Conservation (phyloP, 1,140 invertebrate species). For the Drosophila pectinifera region DNA sequence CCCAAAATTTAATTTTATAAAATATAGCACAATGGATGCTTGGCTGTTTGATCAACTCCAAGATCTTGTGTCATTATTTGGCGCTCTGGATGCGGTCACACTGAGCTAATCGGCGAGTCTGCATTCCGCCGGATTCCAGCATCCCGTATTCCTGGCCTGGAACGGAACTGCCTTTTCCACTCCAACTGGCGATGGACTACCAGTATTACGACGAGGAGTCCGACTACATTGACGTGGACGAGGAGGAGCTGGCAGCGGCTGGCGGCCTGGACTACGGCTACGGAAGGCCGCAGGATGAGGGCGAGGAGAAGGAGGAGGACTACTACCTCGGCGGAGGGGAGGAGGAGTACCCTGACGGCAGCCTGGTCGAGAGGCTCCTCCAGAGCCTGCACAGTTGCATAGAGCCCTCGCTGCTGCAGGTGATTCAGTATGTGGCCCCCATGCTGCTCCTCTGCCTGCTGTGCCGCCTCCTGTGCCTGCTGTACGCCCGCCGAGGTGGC, state of each 20-base stretch:
- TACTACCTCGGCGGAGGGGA: constrained; percentile 20
- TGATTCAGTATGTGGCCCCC: constrained; percentile 44
- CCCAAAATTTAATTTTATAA: neutral
- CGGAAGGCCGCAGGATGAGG: neutral
- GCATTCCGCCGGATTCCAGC: neutral
- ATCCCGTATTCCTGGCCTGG: constrained; percentile 11
- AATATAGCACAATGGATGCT: neutral
- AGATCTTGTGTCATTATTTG: neutral
- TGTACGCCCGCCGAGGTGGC: constrained; percentile 22
- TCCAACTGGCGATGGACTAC: constrained; percentile 61
- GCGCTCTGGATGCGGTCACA: constrained; percentile 13
- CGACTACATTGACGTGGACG: constrained; percentile 63
- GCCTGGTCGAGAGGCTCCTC: constrained; percentile 5
- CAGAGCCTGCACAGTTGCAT: constrained; percentile 33
- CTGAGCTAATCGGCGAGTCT: constrained; percentile 4
- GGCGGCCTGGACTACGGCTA: constrained; percentile 1
- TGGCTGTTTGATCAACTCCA: neutral
- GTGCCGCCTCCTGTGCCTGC: constrained; percentile 30
- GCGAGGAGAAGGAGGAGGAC: constrained; percentile 1
- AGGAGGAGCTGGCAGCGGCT: constrained; percentile 15
- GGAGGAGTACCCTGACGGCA: constrained; percentile 7
- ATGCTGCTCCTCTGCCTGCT: constrained; percentile 51
- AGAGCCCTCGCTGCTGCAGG: constrained; percentile 47
- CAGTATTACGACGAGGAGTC: constrained; percentile 67
- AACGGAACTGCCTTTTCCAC: neutral